These are phyloP conservation scores for Desoria tigrina DNA, from an alignment of 2,888 invertebrate genomes.

Conservation along the genomic window DNA sequence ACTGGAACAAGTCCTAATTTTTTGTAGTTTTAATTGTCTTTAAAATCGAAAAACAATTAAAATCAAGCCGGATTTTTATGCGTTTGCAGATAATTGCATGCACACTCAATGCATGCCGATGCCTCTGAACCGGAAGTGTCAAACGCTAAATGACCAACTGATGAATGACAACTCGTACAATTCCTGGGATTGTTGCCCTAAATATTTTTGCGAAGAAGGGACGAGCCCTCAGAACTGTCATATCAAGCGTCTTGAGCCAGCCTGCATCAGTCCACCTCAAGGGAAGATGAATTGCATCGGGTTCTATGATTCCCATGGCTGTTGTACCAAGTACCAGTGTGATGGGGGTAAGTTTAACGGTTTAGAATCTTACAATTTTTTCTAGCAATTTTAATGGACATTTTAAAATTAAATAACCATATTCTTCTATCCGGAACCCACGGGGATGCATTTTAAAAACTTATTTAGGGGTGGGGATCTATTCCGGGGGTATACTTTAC, in stretches of 20 bases:
- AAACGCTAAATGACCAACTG: conserved; percentile 21
- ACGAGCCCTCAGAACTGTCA: conserved; percentile 37
- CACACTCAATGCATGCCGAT: conserved; percentile 42
- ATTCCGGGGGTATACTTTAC: too few relatives aligned
- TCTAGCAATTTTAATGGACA: too few relatives aligned
- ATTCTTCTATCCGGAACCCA: too few relatives aligned
- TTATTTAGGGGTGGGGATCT: too few relatives aligned
- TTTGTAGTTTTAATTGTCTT: too few relatives aligned
- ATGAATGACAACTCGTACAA: background rate
- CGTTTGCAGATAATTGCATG: conserved; percentile 42
- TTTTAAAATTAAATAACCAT: too few relatives aligned
- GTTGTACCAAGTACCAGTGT: conserved; percentile 51
- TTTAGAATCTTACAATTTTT: too few relatives aligned
- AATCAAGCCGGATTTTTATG: too few relatives aligned
- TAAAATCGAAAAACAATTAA: too few relatives aligned
- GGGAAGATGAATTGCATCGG: conserved; percentile 48
- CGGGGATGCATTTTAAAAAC: too few relatives aligned
- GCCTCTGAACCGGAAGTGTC: conserved; percentile 45
- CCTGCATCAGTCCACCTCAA: conserved; percentile 43
- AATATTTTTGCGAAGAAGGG: conserved; percentile 47
- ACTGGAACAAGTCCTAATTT: too few relatives aligned
- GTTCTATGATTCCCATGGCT: conserved; percentile 45
- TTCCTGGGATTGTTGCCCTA: conserved; percentile 47
- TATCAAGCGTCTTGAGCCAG: conserved; percentile 43
- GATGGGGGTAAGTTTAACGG: conserved; percentile 46